phyloP scores from a whole-genome alignment of 2,113 vertebrate species.

The Balaenoptera acutorostrata region DNA sequence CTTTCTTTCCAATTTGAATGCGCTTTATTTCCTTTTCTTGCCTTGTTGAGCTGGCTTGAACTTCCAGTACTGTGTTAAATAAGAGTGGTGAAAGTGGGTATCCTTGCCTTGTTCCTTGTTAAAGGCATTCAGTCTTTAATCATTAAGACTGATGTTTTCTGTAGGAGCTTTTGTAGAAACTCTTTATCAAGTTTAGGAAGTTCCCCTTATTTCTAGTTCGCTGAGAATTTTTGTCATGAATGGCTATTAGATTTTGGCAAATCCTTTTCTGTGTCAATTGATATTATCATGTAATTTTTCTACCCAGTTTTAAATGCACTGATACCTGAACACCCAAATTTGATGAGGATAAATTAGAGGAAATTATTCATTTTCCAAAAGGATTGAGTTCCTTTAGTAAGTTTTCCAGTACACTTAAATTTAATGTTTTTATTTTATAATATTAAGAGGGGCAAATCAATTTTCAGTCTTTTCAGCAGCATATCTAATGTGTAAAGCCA shows the following conservation, averaged over 20 bases:
- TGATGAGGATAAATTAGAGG: background rate
- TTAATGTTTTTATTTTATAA: background rate
- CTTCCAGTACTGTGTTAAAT: background rate
- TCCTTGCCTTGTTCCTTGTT: background rate
- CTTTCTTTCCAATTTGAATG: background rate
- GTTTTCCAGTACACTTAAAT: background rate
- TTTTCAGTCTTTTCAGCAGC: background rate
- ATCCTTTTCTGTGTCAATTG: background rate
- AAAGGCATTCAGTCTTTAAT: background rate
- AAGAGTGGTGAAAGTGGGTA: background rate
- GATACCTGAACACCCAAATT: background rate
- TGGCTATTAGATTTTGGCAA: background rate
- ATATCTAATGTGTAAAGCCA: background rate
- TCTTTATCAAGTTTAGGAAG: background rate
- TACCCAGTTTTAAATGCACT: background rate
- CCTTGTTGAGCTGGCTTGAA: background rate
- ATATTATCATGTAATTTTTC: slow-evolving; percentile 1
- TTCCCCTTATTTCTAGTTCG: background rate
- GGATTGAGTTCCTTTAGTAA: background rate
- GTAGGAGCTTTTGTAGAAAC: background rate
- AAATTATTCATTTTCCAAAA: background rate
- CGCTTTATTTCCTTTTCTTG: background rate
- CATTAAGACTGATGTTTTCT: background rate
- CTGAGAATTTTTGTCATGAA: background rate
- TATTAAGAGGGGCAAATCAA: background rate